phyloP scores from a whole-genome alignment of 2,888 invertebrate species.

The Glyphotaelius pellucidus region DNA sequence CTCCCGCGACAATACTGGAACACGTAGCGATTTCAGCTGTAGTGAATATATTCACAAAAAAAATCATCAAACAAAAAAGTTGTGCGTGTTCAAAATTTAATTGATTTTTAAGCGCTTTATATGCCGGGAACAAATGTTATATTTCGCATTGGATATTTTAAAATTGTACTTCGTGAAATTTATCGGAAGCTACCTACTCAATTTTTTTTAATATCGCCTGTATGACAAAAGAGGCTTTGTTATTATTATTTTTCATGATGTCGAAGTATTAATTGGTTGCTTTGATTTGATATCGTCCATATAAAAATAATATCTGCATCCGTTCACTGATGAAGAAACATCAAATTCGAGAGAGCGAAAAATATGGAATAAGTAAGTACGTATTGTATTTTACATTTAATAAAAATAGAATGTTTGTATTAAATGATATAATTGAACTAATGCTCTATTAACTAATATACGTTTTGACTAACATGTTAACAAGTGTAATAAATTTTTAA shows the following conservation, averaged over 20 bases:
- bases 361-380: too few relatives aligned
- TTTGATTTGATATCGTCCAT: not conserved
- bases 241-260: not conserved
- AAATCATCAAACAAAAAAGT: not conserved
- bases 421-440: too few relatives aligned
- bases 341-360: too few relatives aligned
- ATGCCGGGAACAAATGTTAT: not conserved
- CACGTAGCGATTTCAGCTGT: slow-evolving; percentile 30
- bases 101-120: not conserved
- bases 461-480: too few relatives aligned
- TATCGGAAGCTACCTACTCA: not conserved
- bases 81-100: not conserved
- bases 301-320: too few relatives aligned
- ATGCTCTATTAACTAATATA: too few relatives aligned
- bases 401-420: too few relatives aligned
- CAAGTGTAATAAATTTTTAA: too few relatives aligned
- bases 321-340: too few relatives aligned
- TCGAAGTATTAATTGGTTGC: not conserved
- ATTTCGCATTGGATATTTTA: not conserved
- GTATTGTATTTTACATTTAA: too few relatives aligned
- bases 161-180: not conserved
- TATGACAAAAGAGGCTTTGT: not conserved
- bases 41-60: slow-evolving; percentile 20
- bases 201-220: not conserved
- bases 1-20: slow-evolving; percentile 22